Evolutionary conservation across 2,113 vertebrate species (phyloP).

Genomic region (Siniperca knerii): DNA sequence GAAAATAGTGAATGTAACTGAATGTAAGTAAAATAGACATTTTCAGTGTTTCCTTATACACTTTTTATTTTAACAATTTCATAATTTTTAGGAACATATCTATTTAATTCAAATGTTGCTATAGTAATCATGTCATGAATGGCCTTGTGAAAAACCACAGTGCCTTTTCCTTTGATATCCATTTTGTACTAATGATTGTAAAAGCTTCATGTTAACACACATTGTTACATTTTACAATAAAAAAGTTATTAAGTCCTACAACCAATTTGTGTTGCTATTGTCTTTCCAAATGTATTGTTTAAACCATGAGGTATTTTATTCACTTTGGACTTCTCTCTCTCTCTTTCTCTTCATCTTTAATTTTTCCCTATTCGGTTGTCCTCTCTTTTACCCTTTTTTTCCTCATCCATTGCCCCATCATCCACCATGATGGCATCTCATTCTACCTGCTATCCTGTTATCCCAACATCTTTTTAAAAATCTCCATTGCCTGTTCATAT

Average conservation of each 20-base stretch:
- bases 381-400: conserved; percentile 14
- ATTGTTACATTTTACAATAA: conserved; percentile 77
- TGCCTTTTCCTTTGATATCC: conserved; percentile 66
- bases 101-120: conserved; percentile 43
- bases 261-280: conserved; percentile 61
- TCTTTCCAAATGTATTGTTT: conserved; percentile 41
- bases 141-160: conserved; percentile 48
- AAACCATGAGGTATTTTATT: conserved; percentile 35
- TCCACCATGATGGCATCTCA: conserved; percentile 13
- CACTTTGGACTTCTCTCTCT: conserved; percentile 53
- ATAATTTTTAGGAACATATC: conserved; percentile 19
- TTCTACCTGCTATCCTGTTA: neutral
- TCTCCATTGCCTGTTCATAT: conserved; percentile 1
- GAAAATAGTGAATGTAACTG: conserved; percentile 49
- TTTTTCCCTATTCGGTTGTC: conserved; percentile 36
- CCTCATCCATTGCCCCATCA: conserved; percentile 18
- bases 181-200: conserved; percentile 69
- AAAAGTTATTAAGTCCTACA: conserved; percentile 59
- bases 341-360: conserved; percentile 55
- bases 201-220: conserved; percentile 60
- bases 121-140: conserved; percentile 25
- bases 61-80: conserved; percentile 1
- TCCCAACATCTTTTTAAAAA: neutral
- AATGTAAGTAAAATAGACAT: conserved; percentile 39
- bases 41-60: conserved; percentile 4